Conservation (phyloP, 2,113 vertebrate species). For the Scortum barcoo region DNA sequence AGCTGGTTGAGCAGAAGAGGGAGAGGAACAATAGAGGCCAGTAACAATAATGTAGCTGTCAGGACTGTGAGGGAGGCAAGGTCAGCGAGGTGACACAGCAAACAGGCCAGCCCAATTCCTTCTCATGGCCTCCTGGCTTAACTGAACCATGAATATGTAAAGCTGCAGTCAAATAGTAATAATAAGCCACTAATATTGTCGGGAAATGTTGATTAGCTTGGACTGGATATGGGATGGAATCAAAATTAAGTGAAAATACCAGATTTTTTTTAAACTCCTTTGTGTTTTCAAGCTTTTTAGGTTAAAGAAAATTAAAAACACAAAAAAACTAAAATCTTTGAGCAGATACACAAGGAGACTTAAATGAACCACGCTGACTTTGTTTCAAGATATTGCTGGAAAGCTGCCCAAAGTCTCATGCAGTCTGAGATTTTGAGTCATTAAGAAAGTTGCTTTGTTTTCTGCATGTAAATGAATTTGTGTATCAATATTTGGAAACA, state of each 20-base stretch:
- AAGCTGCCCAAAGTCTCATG: too few species aligned
- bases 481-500: neutral
- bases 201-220: neutral
- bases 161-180: neutral
- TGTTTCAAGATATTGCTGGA: neutral
- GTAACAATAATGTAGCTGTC: slow-evolving; percentile 69
- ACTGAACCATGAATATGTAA: neutral
- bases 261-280: neutral
- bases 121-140: slow-evolving; percentile 36
- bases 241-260: neutral
- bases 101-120: slow-evolving; percentile 51
- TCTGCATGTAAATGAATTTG: neutral
- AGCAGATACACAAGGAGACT: neutral
- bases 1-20: slow-evolving; percentile 59
- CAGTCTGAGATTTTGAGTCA: neutral
- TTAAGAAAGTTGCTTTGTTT: neutral
- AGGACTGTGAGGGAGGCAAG: slow-evolving; percentile 68
- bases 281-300: neutral
- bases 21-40: slow-evolving; percentile 64
- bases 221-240: neutral
- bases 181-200: slow-evolving; percentile 2
- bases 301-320: neutral
- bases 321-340: neutral
- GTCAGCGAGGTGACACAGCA: slow-evolving; percentile 48
- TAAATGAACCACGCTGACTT: neutral